Evolutionary conservation across 2,888 invertebrate species (phyloP).

Genomic region (Pheosia tremula): DNA sequence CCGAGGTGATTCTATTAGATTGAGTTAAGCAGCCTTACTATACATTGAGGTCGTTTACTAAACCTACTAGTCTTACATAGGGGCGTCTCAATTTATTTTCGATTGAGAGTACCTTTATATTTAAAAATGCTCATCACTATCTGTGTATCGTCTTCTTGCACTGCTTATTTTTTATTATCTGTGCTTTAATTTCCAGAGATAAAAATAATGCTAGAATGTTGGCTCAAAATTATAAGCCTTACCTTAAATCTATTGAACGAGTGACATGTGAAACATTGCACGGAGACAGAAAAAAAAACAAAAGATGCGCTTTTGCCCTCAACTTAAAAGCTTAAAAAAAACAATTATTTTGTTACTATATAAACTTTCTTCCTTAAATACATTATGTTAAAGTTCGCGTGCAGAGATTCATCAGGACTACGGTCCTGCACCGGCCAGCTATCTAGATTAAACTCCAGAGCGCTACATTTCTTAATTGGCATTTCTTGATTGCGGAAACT

Average conservation of each 20-base stretch:
- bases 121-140: background rate
- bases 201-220: too few relatives aligned
- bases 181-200: too few relatives aligned
- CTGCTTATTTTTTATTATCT: too few relatives aligned
- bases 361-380: too few relatives aligned
- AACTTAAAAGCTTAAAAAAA: too few relatives aligned
- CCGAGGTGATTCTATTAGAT: slow-evolving; percentile 81
- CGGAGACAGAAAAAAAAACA: too few relatives aligned
- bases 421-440: slow-evolving; percentile 46
- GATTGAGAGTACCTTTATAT: slow-evolving; percentile 22
- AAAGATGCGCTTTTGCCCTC: too few relatives aligned
- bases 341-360: too few relatives aligned
- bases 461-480: slow-evolving; percentile 70
- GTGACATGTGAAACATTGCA: too few relatives aligned
- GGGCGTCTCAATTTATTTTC: slow-evolving; percentile 49
- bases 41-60: slow-evolving; percentile 53
- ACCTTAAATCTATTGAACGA: too few relatives aligned
- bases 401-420: slow-evolving; percentile 62
- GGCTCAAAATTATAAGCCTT: too few relatives aligned
- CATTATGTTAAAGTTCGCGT: slow-evolving; percentile 55
- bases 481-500: slow-evolving; percentile 53
- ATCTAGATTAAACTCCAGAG: slow-evolving; percentile 66
- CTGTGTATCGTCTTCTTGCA: too few relatives aligned
- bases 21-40: slow-evolving; percentile 70
- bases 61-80: slow-evolving; percentile 39